Conservation (phyloP, 2,113 vertebrate genomes). For the Epinephelus cyanopodus region DNA sequence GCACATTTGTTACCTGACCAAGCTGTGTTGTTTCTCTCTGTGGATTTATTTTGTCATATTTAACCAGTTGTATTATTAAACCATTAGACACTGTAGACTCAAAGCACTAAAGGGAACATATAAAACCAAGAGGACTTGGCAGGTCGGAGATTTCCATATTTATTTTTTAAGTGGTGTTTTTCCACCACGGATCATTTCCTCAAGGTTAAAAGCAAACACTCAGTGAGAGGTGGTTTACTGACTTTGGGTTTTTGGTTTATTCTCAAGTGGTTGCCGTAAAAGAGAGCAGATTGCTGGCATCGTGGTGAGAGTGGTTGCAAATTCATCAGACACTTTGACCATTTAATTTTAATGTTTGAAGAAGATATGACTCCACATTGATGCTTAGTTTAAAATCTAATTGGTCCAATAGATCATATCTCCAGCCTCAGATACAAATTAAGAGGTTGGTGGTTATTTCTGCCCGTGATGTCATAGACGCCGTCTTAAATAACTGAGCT, state of each 20-base stretch:
- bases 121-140: background rate
- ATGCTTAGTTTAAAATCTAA: background rate
- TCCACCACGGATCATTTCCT: background rate
- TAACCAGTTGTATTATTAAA: background rate
- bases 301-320: too few relatives aligned
- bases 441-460: too few relatives aligned
- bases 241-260: background rate
- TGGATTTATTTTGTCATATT: background rate
- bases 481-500: too few relatives aligned
- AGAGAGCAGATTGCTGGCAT: background rate
- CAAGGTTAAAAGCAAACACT: constrained; percentile 3
- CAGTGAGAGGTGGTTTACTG: background rate
- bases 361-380: background rate
- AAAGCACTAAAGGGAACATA: background rate
- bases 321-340: background rate
- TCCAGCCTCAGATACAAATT: too few relatives aligned
- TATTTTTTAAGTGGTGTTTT: background rate
- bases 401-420: too few relatives aligned
- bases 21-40: background rate
- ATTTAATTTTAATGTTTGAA: background rate
- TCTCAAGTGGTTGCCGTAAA: background rate
- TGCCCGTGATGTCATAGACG: too few relatives aligned
- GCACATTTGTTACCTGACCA: too few relatives aligned
- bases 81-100: background rate
- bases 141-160: background rate